These are phyloP conservation scores for Drosophila recens DNA, from an alignment of 2,888 invertebrate species.

Conservation along the genomic window DNA sequence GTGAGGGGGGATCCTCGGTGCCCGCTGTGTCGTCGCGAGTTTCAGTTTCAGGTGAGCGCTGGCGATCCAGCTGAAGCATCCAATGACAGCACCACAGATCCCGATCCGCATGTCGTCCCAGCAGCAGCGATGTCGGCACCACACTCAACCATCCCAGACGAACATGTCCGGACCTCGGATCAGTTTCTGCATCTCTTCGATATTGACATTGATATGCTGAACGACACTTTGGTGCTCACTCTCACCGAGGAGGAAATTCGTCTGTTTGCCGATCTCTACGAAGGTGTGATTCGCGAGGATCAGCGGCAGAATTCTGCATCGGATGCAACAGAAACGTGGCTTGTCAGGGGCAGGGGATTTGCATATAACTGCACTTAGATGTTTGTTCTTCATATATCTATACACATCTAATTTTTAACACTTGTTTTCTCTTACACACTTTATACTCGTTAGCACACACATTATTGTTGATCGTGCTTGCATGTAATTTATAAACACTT, in stretches of 20 bases:
- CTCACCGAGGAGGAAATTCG: slow-evolving; percentile 63
- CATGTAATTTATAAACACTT: not conserved
- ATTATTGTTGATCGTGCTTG: not conserved
- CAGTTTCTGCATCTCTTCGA: slow-evolving; percentile 24
- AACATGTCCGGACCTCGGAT: slow-evolving; percentile 12
- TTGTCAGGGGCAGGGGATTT: slow-evolving; percentile 13
- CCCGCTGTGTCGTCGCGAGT: slow-evolving; percentile 58
- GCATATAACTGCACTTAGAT: slow-evolving; percentile 14
- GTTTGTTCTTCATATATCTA: not conserved
- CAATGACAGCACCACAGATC: slow-evolving; percentile 45
- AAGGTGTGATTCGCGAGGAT: slow-evolving; percentile 30
- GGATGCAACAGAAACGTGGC: slow-evolving; percentile 13
- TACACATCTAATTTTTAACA: not conserved
- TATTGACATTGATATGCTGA: slow-evolving; percentile 34
- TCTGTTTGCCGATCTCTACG: slow-evolving; percentile 53
- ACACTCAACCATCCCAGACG: not conserved
- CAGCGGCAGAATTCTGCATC: slow-evolving; percentile 10
- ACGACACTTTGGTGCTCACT: slow-evolving; percentile 57
- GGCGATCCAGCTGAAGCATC: slow-evolving; percentile 23
- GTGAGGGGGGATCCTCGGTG: slow-evolving; percentile 55
- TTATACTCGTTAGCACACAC: not conserved
- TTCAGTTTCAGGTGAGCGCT: slow-evolving; percentile 55
- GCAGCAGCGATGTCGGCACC: slow-evolving; percentile 23
- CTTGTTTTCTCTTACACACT: not conserved
- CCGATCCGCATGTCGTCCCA: slow-evolving; percentile 42